Evolutionary conservation across 2,797 vertebrate genomes (phyloP), one percentile per base, ranked within the genome.

Genomic region (Podarcis siculus): DNA sequence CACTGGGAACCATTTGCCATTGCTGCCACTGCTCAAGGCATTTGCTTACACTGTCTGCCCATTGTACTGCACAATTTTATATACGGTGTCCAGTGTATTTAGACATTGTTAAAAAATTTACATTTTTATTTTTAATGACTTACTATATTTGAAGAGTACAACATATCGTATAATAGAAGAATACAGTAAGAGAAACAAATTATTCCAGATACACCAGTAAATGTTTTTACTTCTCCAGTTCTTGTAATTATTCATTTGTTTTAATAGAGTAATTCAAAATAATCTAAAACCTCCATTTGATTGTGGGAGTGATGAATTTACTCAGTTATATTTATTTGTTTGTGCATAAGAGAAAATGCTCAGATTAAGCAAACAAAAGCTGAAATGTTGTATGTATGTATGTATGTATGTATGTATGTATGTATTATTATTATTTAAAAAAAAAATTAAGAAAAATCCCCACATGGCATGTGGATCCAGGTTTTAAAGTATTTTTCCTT

Each of bases 281-380:
- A 55, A 55, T 55, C 49, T 55, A 55, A 55, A 55, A 55, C 13
- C 13, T 4, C 49, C 49, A 55, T 55, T 55, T 15, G 13, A 55
- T 55, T 55, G 49, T 55, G 49, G 49, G 13, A 55, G 13, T 55
- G 1, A 55, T 55, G 49, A 15, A 55, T 55, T 55, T 55, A 55
- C 3, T 55, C 49, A 4, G 19, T 64, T 75, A 75, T 32, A 76
- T 64, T 67, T 5, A 37, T 64, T 83, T 76, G 39, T 49, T 77
- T 77, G 49, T 76, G 30, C 21, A 37, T 75, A 82, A 61, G 78
- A 73, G 21, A 23, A 81, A 82, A n/a, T 82, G 77, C n/a, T 83
- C 82, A 77, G 83, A 83, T 58, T 37, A 42, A 87, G 15, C 25
- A 82, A 76, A 37, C 21, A 66, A 82, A 87, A 66, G 42, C 37